These are phyloP conservation scores for Diadegma fenestrale DNA, from an alignment of 2,888 invertebrate species.

Conservation along the genomic window DNA sequence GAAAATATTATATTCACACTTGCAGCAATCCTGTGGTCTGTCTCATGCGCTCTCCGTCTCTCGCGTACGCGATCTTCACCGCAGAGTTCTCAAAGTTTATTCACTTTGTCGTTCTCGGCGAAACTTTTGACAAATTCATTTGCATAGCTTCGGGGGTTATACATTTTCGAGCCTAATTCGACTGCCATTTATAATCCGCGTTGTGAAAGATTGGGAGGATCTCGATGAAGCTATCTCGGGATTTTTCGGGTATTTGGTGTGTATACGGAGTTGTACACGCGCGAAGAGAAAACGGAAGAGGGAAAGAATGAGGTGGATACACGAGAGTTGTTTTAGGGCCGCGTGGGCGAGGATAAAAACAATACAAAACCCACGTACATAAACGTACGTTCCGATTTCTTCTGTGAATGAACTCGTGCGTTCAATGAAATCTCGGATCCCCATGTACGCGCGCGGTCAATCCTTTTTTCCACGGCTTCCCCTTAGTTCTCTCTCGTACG, in stretches of 20 bases:
- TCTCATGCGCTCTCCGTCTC: neutral
- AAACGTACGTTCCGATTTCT: slow-evolving; percentile 6
- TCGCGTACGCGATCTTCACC: slow-evolving; percentile 14
- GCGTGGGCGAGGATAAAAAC: slow-evolving; percentile 6
- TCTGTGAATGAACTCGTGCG: slow-evolving; percentile 60
- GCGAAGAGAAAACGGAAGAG: neutral
- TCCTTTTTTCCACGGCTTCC: neutral
- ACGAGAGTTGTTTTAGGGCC: slow-evolving; percentile 22
- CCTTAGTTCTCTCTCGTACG: neutral
- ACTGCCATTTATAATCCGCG: slow-evolving; percentile 52
- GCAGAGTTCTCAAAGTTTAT: slow-evolving; percentile 56
- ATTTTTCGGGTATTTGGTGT: neutral
- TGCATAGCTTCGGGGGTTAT: slow-evolving; percentile 47
- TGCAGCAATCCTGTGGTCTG: slow-evolving; percentile 8
- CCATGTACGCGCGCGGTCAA: slow-evolving; percentile 48
- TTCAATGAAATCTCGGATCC: slow-evolving; percentile 56
- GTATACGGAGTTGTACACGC: neutral
- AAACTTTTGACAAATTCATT: slow-evolving; percentile 66
- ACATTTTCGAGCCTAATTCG: slow-evolving; percentile 59
- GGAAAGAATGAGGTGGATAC: neutral
- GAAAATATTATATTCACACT: slow-evolving; percentile 44
- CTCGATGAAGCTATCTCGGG: slow-evolving; percentile 30
- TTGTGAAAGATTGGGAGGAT: slow-evolving; percentile 43
- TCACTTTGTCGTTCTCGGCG: slow-evolving; percentile 55
- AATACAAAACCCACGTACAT: neutral